A percentile compares a stretch with the other conserved stretches of the same genome.
These are phyloP conservation scores for Cylas formicarius DNA, from an alignment of 1,140 invertebrate species.

Conservation along the genomic window DNA sequence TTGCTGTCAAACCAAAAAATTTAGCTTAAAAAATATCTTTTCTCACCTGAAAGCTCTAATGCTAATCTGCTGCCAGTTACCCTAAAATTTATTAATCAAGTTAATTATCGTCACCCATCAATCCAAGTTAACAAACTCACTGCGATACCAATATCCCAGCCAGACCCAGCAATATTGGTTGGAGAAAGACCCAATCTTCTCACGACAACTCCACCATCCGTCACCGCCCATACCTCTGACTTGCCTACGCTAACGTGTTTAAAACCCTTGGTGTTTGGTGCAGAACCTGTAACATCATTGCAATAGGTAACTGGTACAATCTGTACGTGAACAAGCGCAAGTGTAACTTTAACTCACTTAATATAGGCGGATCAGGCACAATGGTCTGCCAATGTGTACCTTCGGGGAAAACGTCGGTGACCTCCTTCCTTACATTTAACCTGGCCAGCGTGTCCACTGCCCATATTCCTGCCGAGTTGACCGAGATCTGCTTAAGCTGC, in stretches of 20 bases:
- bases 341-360: constrained; percentile 29
- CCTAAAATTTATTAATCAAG: constrained; percentile 25
- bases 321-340: neutral
- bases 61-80: constrained; percentile 33
- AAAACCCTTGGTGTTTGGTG: constrained; percentile 45
- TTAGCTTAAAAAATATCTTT: constrained; percentile 7
- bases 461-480: constrained; percentile 63
- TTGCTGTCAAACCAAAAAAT: too few species aligned
- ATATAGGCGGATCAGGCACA: constrained; percentile 49
- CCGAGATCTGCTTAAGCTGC: constrained; percentile 69
- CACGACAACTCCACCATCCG: constrained; percentile 62
- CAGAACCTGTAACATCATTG: constrained; percentile 30
- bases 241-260: constrained; percentile 57
- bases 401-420: constrained; percentile 62
- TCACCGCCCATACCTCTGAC: constrained; percentile 66
- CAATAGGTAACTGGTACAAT: constrained; percentile 7
- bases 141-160: constrained; percentile 67
- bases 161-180: constrained; percentile 61
- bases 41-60: constrained; percentile 26
- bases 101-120: neutral
- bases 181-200: constrained; percentile 62
- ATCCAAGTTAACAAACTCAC: constrained; percentile 44
- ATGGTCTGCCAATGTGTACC: constrained; percentile 65
- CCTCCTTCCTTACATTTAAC: constrained; percentile 60
- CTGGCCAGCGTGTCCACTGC: constrained; percentile 55